Conservation (phyloP, 2,113 vertebrate species). For the Equus quagga region DNA sequence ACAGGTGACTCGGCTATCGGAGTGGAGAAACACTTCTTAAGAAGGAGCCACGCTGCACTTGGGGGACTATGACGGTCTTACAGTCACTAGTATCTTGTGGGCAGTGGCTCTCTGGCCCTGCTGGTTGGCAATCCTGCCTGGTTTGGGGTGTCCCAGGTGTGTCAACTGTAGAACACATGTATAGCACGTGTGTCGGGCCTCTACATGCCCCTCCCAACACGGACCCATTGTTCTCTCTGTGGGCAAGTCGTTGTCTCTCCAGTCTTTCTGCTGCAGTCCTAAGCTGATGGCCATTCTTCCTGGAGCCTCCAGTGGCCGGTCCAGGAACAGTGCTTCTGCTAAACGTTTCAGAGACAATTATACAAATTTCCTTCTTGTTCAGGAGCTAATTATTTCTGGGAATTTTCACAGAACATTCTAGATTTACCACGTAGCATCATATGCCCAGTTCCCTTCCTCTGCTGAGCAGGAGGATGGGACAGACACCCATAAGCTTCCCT, state of each 20-base stretch:
- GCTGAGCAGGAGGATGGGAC: not conserved
- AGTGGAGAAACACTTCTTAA: not conserved
- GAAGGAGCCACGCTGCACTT: not conserved
- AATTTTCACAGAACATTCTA: not conserved
- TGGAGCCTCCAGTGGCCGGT: not conserved
- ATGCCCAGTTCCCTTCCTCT: not conserved
- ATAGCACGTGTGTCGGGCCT: not conserved
- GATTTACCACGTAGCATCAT: not conserved
- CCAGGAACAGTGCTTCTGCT: not conserved
- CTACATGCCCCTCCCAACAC: not conserved
- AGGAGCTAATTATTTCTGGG: not conserved
- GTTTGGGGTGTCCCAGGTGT: not conserved
- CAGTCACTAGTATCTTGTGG: too few species aligned
- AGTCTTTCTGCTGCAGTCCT: not conserved
- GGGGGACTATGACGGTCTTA: not conserved
- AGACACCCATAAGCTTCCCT: not conserved
- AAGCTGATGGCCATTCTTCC: not conserved
- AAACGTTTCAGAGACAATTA: not conserved
- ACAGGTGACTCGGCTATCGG: not conserved
- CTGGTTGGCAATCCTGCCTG: not conserved
- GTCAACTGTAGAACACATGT: fast-evolving
- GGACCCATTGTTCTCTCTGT: fast-evolving
- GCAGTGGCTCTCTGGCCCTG: not conserved
- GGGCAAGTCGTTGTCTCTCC: not conserved
- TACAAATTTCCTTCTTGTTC: not conserved